Conservation (phyloP, 2,797 vertebrate species). For the Podargus strigoides region DNA sequence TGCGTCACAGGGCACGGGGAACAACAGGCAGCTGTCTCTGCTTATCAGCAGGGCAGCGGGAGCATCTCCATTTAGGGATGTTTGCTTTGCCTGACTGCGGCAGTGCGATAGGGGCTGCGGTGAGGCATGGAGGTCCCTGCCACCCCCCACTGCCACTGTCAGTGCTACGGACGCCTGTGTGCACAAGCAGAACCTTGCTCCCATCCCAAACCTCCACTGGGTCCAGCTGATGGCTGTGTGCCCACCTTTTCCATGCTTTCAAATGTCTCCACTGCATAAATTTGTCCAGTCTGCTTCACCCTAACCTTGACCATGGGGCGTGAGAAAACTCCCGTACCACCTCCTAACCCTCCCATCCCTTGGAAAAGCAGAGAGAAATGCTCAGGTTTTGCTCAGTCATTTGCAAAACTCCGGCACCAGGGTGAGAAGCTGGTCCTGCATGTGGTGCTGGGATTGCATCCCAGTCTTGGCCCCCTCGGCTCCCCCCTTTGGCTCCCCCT, state of each 20-base stretch:
- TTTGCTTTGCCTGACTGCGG: slow-evolving; percentile 42
- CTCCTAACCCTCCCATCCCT: neutral
- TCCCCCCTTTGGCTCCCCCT: neutral
- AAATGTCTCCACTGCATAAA: neutral
- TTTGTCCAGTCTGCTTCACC: neutral
- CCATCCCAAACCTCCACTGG: neutral
- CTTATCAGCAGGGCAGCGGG: neutral
- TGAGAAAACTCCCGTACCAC: neutral
- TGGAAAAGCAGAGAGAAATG: neutral
- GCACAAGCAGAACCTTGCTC: neutral
- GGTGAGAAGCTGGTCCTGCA: neutral
- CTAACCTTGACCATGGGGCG: rapidly evolving
- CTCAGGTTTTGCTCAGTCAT: neutral
- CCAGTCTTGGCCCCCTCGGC: rapidly evolving
- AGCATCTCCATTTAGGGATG: slow-evolving; percentile 9
- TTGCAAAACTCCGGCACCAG: neutral
- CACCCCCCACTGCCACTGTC: neutral
- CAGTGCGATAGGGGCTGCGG: neutral
- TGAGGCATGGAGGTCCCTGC: neutral
- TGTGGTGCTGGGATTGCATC: neutral
- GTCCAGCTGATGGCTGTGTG: rapidly evolving
- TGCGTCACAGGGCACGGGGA: neutral
- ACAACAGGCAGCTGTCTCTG: neutral
- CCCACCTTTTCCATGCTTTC: neutral
- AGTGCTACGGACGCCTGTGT: rapidly evolving